Evolutionary conservation across 2,888 invertebrate species (phyloP).

Genomic region (Cotesia congregata): DNA sequence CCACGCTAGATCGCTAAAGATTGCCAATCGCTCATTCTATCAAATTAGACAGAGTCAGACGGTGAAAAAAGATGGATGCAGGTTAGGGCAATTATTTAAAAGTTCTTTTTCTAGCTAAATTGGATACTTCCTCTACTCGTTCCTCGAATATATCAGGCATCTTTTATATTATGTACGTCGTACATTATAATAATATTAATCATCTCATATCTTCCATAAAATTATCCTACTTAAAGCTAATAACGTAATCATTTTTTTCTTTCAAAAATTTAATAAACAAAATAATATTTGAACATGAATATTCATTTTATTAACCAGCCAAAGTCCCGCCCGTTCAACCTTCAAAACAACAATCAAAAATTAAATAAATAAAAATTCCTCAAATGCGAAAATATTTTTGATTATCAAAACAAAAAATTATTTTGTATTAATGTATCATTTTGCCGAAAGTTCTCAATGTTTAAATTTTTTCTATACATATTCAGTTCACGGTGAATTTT

Average conservation of each 20-base stretch:
- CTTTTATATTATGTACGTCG: not conserved
- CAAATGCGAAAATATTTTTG: no score
- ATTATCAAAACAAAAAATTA: no score
- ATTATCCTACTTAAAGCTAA: not conserved
- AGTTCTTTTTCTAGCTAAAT: not conserved
- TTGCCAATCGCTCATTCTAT: not conserved
- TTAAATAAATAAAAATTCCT: no score
- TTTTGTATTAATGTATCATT: no score
- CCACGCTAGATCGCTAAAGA: slow-evolving; percentile 28
- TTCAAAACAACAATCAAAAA: no score
- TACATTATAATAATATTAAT: not conserved
- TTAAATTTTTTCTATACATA: no score
- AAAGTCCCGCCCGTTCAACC: no score
- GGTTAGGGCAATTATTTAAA: not conserved
- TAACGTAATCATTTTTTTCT: not conserved
- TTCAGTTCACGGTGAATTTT: no score
- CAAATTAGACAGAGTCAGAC: not conserved
- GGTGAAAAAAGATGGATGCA: slow-evolving; percentile 4
- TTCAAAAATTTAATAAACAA: not conserved
- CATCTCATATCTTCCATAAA: not conserved
- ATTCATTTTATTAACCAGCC: no score
- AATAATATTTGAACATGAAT: no score
- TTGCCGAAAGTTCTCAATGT: no score
- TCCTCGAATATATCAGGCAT: not conserved
- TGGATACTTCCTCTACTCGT: not conserved